Base-by-base conservation (phyloP, 2,888 invertebrate genomes). In the Anoplius nigerrimus region DNA sequence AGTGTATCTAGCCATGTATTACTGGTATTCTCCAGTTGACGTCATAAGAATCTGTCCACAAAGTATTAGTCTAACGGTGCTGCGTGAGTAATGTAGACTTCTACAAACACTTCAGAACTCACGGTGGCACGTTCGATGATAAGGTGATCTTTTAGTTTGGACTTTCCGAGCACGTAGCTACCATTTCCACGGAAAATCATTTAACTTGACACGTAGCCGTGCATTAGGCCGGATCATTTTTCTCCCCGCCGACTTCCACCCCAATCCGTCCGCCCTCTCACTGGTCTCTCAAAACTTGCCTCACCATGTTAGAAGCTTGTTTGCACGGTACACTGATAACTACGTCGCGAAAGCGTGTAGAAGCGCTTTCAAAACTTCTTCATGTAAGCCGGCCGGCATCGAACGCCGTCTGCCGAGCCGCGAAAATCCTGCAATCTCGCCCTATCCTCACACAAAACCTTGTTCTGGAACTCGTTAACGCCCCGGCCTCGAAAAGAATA, bases 241-340 rank as follows among this genome's bases (percentile, higher is more conserved):
- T n/a, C 53, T 53, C 53, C 2, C 21, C 53, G 53, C 53, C 15
- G 5, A 53, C 57, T 59, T 34, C 66, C 55, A 61, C 60, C 15
- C 60, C 42, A 66, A 51, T 52, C 56, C 67, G 56, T 53, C 42
- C 60, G 54, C 48, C n/a, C n/a, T 61, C 34, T 24, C 22, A 18
- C 24, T 22, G 43, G 13, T 51, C 55, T 45, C 21, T 53, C 53
- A n/a, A 57, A n/a, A 66, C 53, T 67, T 69, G 18, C 53, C 18
- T 6, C 57, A 61, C 42, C 67, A 15, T 61, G 54, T 70, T 62
- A 56, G 51, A 43, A 55, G 54, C 62, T 52, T 70, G 62, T 70
- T 70, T 68, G 57, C 62, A 27, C 61, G 57, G 48, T 34, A 20
- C 16, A 34, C 59, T 56, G 57, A 48, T 48, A 48, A 48, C 48